These are phyloP conservation scores for Cydia fagiglandana DNA, from an alignment of 1,140 invertebrate species.

Conservation along the genomic window DNA sequence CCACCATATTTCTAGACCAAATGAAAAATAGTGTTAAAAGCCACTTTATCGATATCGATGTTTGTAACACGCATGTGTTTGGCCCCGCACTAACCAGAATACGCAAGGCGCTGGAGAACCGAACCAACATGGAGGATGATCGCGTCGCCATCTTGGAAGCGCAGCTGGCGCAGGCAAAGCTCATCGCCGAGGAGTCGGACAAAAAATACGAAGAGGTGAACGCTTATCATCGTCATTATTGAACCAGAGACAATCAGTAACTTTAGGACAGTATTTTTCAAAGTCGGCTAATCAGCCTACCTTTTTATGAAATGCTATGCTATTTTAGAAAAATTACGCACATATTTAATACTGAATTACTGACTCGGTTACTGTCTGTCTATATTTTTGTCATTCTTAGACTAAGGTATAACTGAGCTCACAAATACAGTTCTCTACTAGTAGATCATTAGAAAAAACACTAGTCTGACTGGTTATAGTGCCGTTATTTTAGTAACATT, in stretches of 20 bases:
- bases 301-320: too few species aligned
- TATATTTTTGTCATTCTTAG: background rate
- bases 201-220: constrained; percentile 99
- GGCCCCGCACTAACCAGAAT: constrained; percentile 87
- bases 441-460: background rate
- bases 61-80: constrained; percentile 77
- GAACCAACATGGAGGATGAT: constrained; percentile 99
- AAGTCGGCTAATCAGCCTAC: too few species aligned
- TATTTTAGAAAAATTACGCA: background rate
- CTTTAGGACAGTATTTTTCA: constrained; percentile 7
- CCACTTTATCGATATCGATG: constrained; percentile 51
- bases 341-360: background rate
- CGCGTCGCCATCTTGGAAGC: constrained; percentile 96
- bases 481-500: too few species aligned
- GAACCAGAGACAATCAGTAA: constrained; percentile 7
- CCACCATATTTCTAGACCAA: constrained; percentile 52
- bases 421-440: background rate
- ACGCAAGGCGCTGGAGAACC: constrained; percentile 98
- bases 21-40: constrained; percentile 33
- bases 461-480: too few species aligned
- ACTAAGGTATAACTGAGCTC: constrained; percentile 1
- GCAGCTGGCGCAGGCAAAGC: constrained; percentile 96
- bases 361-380: background rate
- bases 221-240: constrained; percentile 47
- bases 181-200: constrained; percentile 98